Evolutionary conservation across 2,888 invertebrate species (phyloP).

Genomic region (Gastrophysa polygoni): DNA sequence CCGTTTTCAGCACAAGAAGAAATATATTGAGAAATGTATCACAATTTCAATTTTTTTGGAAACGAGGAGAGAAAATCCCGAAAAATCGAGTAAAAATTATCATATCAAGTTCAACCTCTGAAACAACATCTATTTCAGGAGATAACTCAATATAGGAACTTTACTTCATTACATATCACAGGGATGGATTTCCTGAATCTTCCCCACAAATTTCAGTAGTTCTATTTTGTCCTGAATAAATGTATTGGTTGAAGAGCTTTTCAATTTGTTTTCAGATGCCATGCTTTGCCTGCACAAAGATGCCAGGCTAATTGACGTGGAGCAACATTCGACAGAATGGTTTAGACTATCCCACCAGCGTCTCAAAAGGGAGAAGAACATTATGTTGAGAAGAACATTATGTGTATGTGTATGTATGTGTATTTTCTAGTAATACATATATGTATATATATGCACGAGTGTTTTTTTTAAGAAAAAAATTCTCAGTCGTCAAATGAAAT

Average conservation of each 20-base stretch:
- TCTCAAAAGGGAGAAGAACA: not conserved
- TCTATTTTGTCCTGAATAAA: not conserved
- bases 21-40: too few relatives aligned
- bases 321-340: not conserved
- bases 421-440: not conserved
- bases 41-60: too few relatives aligned
- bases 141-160: not conserved
- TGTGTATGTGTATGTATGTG: too few relatives aligned
- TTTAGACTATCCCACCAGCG: not conserved
- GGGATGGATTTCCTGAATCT: not conserved
- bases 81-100: too few relatives aligned
- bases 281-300: not conserved
- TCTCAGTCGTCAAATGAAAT: too few relatives aligned
- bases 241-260: too few relatives aligned
- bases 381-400: too few relatives aligned
- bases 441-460: not conserved
- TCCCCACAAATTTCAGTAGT: not conserved
- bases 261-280: not conserved
- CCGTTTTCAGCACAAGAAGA: too few relatives aligned
- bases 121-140: too few relatives aligned
- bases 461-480: too few relatives aligned
- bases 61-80: too few relatives aligned
- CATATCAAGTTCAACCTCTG: too few relatives aligned
- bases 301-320: not conserved
- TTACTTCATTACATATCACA: not conserved